These are phyloP conservation scores for Polyergus mexicanus DNA, from an alignment of 1,140 invertebrate genomes.

Conservation along the genomic window DNA sequence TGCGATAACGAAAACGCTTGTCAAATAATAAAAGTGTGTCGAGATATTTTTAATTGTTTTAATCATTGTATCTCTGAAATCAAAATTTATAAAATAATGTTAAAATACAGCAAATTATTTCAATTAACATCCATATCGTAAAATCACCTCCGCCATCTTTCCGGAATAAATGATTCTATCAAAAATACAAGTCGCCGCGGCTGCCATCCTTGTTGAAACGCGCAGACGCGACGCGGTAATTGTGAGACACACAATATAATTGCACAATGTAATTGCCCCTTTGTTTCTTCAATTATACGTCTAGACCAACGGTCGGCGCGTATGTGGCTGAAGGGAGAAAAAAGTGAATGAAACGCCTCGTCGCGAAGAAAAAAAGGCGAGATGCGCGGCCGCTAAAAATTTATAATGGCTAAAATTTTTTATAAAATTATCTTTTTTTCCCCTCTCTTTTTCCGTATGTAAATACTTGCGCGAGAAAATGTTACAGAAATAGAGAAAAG, in stretches of 20 bases:
- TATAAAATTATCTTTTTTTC: slow-evolving; percentile 75
- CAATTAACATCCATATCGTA: background rate
- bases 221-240: slow-evolving; percentile 74
- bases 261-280: slow-evolving; percentile 75
- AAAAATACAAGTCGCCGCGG: slow-evolving; percentile 68
- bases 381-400: slow-evolving; percentile 36
- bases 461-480: background rate
- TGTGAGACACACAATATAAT: slow-evolving; percentile 75
- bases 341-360: slow-evolving; percentile 18
- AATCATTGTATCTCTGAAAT: background rate
- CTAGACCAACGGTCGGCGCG: slow-evolving; percentile 70
- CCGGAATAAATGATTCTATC: slow-evolving; percentile 74
- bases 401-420: slow-evolving; percentile 74
- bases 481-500: background rate
- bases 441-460: background rate
- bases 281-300: slow-evolving; percentile 84
- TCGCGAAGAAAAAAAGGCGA: slow-evolving; percentile 29
- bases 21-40: background rate
- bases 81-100: slow-evolving; percentile 10
- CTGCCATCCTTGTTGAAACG: slow-evolving; percentile 68
- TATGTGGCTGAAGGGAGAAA: slow-evolving; percentile 14
- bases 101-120: background rate
- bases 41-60: background rate
- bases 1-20: background rate
- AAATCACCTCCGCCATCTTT: background rate